Evolutionary conservation across 2,113 vertebrate species (phyloP).

Genomic region (Oreochromis niloticus): DNA sequence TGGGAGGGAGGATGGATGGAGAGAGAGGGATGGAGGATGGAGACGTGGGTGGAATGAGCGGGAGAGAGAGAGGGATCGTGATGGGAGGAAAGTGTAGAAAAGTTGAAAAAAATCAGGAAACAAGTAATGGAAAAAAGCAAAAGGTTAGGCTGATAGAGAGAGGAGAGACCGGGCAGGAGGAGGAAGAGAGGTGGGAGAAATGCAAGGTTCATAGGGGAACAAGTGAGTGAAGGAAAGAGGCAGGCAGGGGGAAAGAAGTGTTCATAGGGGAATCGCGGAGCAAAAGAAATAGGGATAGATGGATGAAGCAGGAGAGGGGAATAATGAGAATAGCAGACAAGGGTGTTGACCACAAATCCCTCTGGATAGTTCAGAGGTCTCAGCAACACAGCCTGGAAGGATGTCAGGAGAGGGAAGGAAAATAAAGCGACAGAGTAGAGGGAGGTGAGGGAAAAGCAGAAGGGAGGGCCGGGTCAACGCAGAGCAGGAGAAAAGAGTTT

Average conservation of each 20-base stretch:
- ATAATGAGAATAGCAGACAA: constrained; percentile 71
- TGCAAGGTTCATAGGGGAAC: constrained; percentile 32
- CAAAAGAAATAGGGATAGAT: constrained; percentile 30
- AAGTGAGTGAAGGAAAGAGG: constrained; percentile 32
- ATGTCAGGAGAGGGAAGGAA: constrained; percentile 37
- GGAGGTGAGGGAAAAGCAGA: background rate
- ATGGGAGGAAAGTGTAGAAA: background rate
- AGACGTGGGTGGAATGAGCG: constrained; percentile 12
- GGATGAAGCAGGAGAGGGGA: constrained; percentile 34
- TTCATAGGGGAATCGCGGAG: constrained; percentile 24
- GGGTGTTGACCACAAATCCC: constrained; percentile 66
- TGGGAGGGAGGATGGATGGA: constrained; percentile 31
- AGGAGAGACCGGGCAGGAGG: constrained; percentile 8
- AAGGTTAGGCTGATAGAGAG: constrained; percentile 21
- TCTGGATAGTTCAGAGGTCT: constrained; percentile 43
- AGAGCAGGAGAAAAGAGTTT: background rate
- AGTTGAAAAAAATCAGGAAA: background rate
- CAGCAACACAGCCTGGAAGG: constrained; percentile 27
- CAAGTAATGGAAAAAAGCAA: constrained; percentile 13
- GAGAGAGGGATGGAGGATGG: constrained; percentile 2
- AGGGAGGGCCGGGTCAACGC: constrained; percentile 8
- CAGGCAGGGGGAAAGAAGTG: constrained; percentile 3
- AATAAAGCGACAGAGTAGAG: constrained; percentile 27
- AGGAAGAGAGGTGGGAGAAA: constrained; percentile 21
- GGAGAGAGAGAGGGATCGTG: background rate